Evolutionary conservation across 2,888 invertebrate genomes (phyloP), one percentile per base, ranked within the genome.

Genomic region (Pandemis corylana): DNA sequence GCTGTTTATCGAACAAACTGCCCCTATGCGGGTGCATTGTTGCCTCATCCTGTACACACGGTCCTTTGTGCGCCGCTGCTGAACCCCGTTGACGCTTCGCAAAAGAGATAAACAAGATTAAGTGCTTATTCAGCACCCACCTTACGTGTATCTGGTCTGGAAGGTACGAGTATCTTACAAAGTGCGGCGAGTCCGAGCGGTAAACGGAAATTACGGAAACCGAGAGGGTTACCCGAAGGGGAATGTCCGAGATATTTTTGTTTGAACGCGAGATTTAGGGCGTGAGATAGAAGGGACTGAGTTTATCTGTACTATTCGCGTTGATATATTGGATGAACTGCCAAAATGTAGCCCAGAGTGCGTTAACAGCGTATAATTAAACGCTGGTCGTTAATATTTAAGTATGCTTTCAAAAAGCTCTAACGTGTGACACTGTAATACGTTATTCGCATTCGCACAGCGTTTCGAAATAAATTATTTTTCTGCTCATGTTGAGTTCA

Each of bases 1-100:
- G 64, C 83, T 85, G 82, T 86, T 87, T 85, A 83, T 79, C 78
- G 80, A 85, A 85, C 84, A 82, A 81, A 80, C 81, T 80, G 83
- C 83, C 83, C 81, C 82, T 80, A 91, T 93, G 90, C 90, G 90
- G 90, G 91, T 78, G 82, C 83, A 90, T 89, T 92, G 89, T 90
- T 84, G 80, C 85, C 83, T 82, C 84, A 80, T 87, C 84, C 85
- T 82, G 83, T 81, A 79, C 78, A 77, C 77, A 72, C 77, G 74
- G 77, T 81, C 85, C 84, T 86, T 87, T 87, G 83, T 87, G 77
- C 74, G 79, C 80, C 78, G 80, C 77, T 80, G 80, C 81, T 80
- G 77, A 79, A 79, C 77, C 79, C 79, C 77, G 80, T 79, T 77
- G 78, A 80, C 79, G 82, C 81, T 78, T 77, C 80, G 80, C 79